Percentiles rank a stretch among this genome's conserved stretches.
phyloP scores from a whole-genome alignment of 2,888 invertebrate species.

The Melanostoma mellinum region DNA sequence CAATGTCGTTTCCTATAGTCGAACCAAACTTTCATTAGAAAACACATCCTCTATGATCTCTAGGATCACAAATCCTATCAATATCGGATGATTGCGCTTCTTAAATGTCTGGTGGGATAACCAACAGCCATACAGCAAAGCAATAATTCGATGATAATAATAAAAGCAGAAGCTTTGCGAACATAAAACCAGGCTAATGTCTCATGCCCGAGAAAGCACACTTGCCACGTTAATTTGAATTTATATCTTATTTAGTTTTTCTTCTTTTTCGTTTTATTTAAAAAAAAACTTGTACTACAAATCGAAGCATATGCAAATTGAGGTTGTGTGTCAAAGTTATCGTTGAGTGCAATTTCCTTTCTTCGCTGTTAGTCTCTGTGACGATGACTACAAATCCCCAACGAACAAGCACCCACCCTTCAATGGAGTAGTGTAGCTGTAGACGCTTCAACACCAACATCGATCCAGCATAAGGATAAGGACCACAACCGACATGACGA shows the following conservation, averaged over 20 bases:
- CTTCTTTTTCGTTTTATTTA: neutral
- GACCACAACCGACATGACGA: neutral
- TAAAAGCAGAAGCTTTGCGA: neutral
- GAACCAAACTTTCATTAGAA: neutral
- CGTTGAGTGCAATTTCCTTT: slow-evolving; percentile 57
- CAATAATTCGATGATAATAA: slow-evolving; percentile 23
- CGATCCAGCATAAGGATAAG: neutral
- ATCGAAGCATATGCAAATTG: slow-evolving; percentile 63
- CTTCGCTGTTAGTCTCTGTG: neutral
- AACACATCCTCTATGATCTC: slow-evolving; percentile 3
- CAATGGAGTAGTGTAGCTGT: neutral
- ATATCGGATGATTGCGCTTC: slow-evolving; percentile 27
- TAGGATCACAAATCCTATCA: slow-evolving; percentile 34
- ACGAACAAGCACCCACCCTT: neutral
- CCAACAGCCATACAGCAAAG: neutral
- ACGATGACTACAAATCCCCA: slow-evolving; percentile 19
- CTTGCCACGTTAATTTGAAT: slow-evolving; percentile 48
- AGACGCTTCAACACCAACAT: slow-evolving; percentile 9
- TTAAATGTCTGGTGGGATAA: slow-evolving; percentile 7
- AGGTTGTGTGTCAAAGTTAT: slow-evolving; percentile 59
- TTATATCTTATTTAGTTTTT: slow-evolving; percentile 20
- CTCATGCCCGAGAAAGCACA: slow-evolving; percentile 36
- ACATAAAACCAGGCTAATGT: slow-evolving; percentile 42
- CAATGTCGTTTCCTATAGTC: neutral
- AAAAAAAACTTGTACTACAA: slow-evolving; percentile 29